Percentiles rank a stretch among this genome's conserved stretches.
Evolutionary conservation across 92 coral and sea anemone species (phyloP).

Genomic region (Phymanthus crucifer): DNA sequence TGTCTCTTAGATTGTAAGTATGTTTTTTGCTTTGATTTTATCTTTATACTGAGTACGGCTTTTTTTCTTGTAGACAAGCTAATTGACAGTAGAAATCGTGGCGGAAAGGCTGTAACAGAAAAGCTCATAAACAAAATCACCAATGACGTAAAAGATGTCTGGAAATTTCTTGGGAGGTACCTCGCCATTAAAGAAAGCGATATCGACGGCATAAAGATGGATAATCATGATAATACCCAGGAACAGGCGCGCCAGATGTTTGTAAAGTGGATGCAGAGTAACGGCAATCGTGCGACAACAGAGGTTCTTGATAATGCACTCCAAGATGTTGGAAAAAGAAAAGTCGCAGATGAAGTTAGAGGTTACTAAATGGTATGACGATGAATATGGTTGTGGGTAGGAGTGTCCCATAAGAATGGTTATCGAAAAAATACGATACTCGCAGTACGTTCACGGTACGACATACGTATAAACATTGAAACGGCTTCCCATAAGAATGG

Average conservation of each 20-base stretch:
- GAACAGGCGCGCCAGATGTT: neutral
- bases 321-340: neutral
- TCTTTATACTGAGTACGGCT: no score
- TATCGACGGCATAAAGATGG: neutral
- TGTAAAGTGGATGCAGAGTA: neutral
- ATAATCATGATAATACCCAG: neutral
- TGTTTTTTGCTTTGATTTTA: no score
- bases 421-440: no score
- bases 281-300: neutral
- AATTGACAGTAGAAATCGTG: neutral
- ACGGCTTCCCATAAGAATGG: no score
- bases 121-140: neutral
- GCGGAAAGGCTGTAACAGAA: neutral
- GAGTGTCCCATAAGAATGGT: no score
- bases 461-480: no score
- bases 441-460: no score
- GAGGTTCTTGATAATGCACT: neutral
- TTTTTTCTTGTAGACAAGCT: no score
- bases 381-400: no score
- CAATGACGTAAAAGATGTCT: neutral
- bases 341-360: neutral
- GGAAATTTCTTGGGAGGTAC: neutral
- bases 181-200: neutral
- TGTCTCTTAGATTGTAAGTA: no score
- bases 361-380: no score